Evolutionary conservation across 2,113 vertebrate genomes (phyloP).

Genomic region (Ailuropoda melanoleuca): DNA sequence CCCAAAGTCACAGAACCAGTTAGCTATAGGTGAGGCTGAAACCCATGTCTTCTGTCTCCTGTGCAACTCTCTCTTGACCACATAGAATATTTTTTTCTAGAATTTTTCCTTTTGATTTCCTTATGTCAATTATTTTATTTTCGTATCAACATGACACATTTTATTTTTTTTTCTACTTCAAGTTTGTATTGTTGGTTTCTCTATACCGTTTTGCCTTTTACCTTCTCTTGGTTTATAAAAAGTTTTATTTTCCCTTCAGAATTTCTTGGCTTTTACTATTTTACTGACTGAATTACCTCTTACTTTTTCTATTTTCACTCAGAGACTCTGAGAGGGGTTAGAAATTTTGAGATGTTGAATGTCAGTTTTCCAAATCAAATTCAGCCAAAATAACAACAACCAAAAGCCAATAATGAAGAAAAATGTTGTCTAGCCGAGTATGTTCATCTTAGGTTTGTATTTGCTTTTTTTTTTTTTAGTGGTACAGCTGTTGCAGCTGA

Average conservation of each 20-base stretch:
- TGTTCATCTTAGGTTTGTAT: constrained; percentile 62
- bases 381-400: constrained; percentile 59
- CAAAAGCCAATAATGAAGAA: background rate
- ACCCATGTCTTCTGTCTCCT: background rate
- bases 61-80: background rate
- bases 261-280: background rate
- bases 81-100: background rate
- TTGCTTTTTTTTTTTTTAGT: constrained; percentile 62
- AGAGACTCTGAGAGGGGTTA: background rate
- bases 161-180: background rate
- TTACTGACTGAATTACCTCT: background rate
- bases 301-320: background rate
- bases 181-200: background rate
- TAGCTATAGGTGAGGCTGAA: background rate
- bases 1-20: background rate
- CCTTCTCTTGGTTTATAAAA: background rate
- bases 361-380: constrained; percentile 70
- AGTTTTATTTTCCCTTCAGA: background rate
- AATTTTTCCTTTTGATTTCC: background rate
- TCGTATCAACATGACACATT: background rate
- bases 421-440: constrained; percentile 63
- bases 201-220: background rate
- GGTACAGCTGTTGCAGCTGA: constrained; percentile 69
- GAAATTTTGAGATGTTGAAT: constrained; percentile 21
- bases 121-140: background rate